phyloP scores from a whole-genome alignment of 2,888 invertebrate species.

The Cryptosula pallasiana region DNA sequence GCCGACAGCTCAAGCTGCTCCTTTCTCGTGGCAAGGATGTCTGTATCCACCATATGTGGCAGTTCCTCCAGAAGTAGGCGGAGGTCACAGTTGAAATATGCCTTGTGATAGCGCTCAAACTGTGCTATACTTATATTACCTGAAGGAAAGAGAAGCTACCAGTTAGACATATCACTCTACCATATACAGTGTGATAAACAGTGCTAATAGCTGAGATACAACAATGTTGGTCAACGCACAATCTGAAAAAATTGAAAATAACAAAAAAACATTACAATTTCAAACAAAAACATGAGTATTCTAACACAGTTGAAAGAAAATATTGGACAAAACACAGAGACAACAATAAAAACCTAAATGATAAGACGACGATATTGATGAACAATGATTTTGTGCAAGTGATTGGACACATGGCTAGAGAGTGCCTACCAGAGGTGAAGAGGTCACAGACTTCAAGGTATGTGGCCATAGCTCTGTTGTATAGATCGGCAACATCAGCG shows the following conservation, averaged over 20 bases:
- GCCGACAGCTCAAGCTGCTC: slow-evolving; percentile 30
- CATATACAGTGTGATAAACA: too few relatives aligned
- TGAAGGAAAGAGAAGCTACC: background rate
- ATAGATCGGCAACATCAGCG: background rate
- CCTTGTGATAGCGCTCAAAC: background rate
- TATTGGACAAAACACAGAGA: too few relatives aligned
- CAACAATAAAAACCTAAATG: too few relatives aligned
- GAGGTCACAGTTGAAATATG: background rate
- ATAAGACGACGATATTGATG: too few relatives aligned
- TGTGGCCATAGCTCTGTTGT: background rate
- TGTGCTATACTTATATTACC: background rate
- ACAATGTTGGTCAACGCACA: too few relatives aligned
- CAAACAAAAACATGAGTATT: too few relatives aligned
- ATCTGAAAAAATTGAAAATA: too few relatives aligned
- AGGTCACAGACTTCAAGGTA: background rate
- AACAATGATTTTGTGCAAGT: too few relatives aligned
- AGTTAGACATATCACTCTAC: background rate
- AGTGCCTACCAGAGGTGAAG: background rate
- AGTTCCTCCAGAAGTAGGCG: background rate
- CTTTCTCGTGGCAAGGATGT: slow-evolving; percentile 26
- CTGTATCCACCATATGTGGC: background rate
- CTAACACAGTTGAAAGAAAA: too few relatives aligned
- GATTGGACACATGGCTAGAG: too few relatives aligned
- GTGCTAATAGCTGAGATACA: too few relatives aligned
- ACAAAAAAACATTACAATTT: too few relatives aligned